Evolutionary conservation across 37 sponge, comb jelly and placozoan genomes (phyloP), one percentile per base, ranked within the genome.

Genomic region (Theonella swinhoei): DNA sequence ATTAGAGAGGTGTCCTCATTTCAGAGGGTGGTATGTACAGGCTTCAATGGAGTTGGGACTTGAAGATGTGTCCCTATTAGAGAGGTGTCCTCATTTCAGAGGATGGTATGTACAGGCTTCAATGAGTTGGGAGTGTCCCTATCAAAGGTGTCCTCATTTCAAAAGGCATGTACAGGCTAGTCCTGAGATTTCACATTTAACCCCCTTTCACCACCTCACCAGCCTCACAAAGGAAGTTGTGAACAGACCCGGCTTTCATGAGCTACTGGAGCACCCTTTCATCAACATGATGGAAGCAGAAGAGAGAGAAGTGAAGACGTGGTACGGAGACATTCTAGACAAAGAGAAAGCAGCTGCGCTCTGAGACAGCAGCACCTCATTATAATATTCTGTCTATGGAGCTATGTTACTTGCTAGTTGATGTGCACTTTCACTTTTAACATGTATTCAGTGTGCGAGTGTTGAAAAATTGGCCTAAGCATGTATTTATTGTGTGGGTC

Each of bases 151-250:
- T 72, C n/a, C 14, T 72, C 19, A 28, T 72, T 9, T n/a, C n/a
- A n/a, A n/a, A n/a, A n/a, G n/a, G n/a, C n/a, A n/a, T n/a, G n/a
- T n/a, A n/a, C n/a, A n/a, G n/a, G n/a, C n/a, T n/a, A n/a, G n/a
- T n/a, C n/a, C n/a, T n/a, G n/a, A n/a, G n/a, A 72, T 28, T 4
- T 24, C 11, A 1, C 47, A 39, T 34, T 28, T 2, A 40, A 9
- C 32, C 28, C 29, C 75, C 42, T 42, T 54, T 11, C 60, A 59
- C 60, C 28, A n/a, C n/a, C n/a, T n/a, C n/a, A n/a, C 2, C 62
- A 93, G 93, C 58, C 67, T 93, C 54, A 85, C 77, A 9, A 88
- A 93, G 62, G 79, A 77, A 9, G 86, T 82, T 2, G 80, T 74
- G 14, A 36, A 78, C 35, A 42, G 93, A 14, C 89, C 93, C 5